Evolutionary conservation across 2,797 vertebrate species (phyloP).

Genomic region (Falco novaeseelandiae): DNA sequence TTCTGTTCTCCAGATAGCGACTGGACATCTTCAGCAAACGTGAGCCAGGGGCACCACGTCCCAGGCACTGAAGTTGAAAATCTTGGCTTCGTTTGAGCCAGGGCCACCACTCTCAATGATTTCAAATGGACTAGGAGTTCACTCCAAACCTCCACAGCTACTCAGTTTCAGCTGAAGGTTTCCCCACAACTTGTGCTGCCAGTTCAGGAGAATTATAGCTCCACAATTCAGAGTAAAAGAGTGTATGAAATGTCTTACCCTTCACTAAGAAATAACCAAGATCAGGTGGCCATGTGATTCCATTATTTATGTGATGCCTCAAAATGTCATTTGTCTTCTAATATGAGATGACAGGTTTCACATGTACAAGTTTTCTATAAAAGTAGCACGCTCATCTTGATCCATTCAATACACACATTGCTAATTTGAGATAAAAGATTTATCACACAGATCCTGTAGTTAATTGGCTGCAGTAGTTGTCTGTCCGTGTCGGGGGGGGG

Average conservation of each 20-base stretch:
- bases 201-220: conserved; percentile 36
- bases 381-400: conserved; percentile 63
- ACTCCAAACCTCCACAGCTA: not conserved
- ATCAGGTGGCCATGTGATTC: conserved; percentile 72
- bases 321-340: conserved; percentile 73
- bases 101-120: not conserved
- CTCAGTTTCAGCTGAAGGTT: not conserved
- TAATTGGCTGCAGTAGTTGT: not conserved
- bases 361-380: conserved; percentile 57
- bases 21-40: not conserved
- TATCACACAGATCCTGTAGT: conserved; percentile 1
- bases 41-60: not conserved
- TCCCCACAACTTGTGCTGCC: not conserved
- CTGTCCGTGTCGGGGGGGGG: too few relatives aligned
- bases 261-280: conserved; percentile 68
- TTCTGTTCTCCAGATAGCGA: not conserved
- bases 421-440: conserved; percentile 59
- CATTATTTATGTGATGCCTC: conserved; percentile 75
- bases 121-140: not conserved
- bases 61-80: not conserved
- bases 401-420: conserved; percentile 55
- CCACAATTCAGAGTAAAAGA: conserved; percentile 23
- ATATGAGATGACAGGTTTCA: conserved; percentile 70
- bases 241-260: not conserved
- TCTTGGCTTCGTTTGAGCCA: not conserved